These are phyloP conservation scores for Agrilus mali DNA, from an alignment of 2,888 invertebrate genomes.

Conservation along the genomic window DNA sequence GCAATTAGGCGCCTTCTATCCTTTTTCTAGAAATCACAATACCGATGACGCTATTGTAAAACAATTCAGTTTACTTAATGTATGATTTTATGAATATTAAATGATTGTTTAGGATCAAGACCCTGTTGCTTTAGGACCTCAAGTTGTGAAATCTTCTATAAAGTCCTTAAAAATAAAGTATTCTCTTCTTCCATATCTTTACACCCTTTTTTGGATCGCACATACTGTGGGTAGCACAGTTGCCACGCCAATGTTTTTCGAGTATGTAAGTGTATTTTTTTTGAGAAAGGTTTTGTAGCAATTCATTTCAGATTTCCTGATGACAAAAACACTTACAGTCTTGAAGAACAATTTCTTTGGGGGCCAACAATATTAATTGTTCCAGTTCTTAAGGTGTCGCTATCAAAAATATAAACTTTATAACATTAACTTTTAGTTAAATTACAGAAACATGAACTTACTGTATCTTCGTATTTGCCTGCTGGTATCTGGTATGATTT, in stretches of 20 bases:
- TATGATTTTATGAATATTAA: not conserved
- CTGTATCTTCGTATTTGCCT: slow-evolving; percentile 46
- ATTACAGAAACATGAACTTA: slow-evolving; percentile 20
- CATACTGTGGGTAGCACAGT: slow-evolving; percentile 62
- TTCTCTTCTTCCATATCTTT: slow-evolving; percentile 63
- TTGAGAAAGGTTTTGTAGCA: not conserved
- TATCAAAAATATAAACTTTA: not conserved
- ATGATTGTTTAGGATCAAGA: slow-evolving; percentile 57
- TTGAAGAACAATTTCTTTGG: slow-evolving; percentile 69
- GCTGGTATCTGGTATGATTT: slow-evolving; percentile 56
- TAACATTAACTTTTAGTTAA: not conserved
- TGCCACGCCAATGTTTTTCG: slow-evolving; percentile 65
- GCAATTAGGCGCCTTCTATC: slow-evolving; percentile 80
- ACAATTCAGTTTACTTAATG: too few relatives aligned
- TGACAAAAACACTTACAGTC: slow-evolving; percentile 47
- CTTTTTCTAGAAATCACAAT: slow-evolving; percentile 78
- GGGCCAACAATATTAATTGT: slow-evolving; percentile 60
- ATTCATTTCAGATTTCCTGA: slow-evolving; percentile 41
- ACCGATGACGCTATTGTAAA: slow-evolving; percentile 50
- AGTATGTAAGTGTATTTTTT: slow-evolving; percentile 40
- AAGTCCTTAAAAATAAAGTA: slow-evolving; percentile 55
- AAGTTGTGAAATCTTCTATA: slow-evolving; percentile 51
- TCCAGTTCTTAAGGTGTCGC: slow-evolving; percentile 51
- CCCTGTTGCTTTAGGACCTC: slow-evolving; percentile 61
- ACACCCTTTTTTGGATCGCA: slow-evolving; percentile 65